Evolutionary conservation across 2,888 invertebrate genomes (phyloP), one percentile per base, ranked within the genome.

Genomic region (Cyclophora albipunctata): DNA sequence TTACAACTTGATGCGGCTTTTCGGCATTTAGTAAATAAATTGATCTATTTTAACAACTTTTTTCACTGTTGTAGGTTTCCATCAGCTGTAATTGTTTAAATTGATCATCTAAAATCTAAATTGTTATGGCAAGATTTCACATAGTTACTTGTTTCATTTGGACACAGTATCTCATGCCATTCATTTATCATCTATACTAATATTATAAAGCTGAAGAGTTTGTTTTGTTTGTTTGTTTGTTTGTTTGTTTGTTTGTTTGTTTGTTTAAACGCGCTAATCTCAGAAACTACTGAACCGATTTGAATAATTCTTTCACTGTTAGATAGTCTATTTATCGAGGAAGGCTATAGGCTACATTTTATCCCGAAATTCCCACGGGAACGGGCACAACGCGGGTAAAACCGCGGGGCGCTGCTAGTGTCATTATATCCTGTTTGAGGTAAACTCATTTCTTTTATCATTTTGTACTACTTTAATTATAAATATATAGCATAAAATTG

Each of bases 151-250:
- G 51, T 57, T 56, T 52, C 57, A 54, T 59, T 59, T 60, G 59
- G 59, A 57, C 55, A 45, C 60, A 52, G 53, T 61, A 61, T 59
- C 56, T 61, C 49, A 48, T 57, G 57, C 61, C 50, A 54, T 60
- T 80, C 66, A 75, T 84, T 65, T 76, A 71, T 72, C 71, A 77
- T n/a, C n/a, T n/a, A n/a, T n/a, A n/a, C n/a, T n/a, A n/a, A n/a
- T n/a, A n/a, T n/a, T n/a, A n/a, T n/a, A n/a, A n/a, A n/a, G n/a
- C n/a, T n/a, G n/a, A n/a, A n/a, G n/a, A n/a, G n/a, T n/a, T n/a
- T n/a, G n/a, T n/a, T n/a, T n/a, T n/a, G n/a, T n/a, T n/a, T n/a
- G n/a, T n/a, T n/a, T n/a, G n/a, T n/a, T n/a, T n/a, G n/a, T n/a
- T n/a, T n/a, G n/a, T n/a, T n/a, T n/a, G n/a, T n/a, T n/a, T n/a